A percentile compares a stretch with the other conserved stretches of the same genome.
Evolutionary conservation across 2,888 invertebrate species (phyloP).

Genomic region (Venusia cambrica): DNA sequence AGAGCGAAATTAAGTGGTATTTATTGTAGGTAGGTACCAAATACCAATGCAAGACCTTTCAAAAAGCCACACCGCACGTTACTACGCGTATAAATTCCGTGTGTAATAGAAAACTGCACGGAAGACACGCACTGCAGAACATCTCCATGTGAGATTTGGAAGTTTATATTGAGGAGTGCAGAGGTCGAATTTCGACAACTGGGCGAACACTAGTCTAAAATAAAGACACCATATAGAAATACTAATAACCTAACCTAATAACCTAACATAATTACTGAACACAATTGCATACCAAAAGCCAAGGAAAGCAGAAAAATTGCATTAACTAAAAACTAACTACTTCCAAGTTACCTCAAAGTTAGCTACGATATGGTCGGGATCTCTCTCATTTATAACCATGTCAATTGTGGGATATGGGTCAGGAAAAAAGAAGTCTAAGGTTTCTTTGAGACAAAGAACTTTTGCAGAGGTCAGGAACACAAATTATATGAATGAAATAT

Average conservation of each 20-base stretch:
- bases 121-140: too few relatives aligned
- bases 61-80: too few relatives aligned
- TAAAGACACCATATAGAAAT: too few relatives aligned
- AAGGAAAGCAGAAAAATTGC: conserved; percentile 8
- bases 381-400: conserved; percentile 54
- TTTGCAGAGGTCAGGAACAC: conserved; percentile 5
- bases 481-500: conserved; percentile 1
- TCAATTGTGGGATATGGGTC: conserved; percentile 32
- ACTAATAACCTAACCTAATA: conserved; percentile 5
- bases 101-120: too few relatives aligned
- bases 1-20: too few relatives aligned
- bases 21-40: too few relatives aligned
- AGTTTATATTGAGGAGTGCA: too few relatives aligned
- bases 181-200: too few relatives aligned
- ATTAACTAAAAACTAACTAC: conserved; percentile 20
- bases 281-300: conserved; percentile 19
- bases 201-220: too few relatives aligned
- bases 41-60: too few relatives aligned
- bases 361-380: conserved; percentile 69
- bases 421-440: conserved; percentile 15
- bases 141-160: too few relatives aligned
- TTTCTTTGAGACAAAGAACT: conserved; percentile 12
- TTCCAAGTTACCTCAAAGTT: conserved; percentile 35
- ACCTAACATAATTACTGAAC: conserved; percentile 11
- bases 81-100: too few relatives aligned